These are phyloP conservation scores for Porites cylindrica DNA, from an alignment of 92 coral and sea anemone genomes.

Conservation along the genomic window DNA sequence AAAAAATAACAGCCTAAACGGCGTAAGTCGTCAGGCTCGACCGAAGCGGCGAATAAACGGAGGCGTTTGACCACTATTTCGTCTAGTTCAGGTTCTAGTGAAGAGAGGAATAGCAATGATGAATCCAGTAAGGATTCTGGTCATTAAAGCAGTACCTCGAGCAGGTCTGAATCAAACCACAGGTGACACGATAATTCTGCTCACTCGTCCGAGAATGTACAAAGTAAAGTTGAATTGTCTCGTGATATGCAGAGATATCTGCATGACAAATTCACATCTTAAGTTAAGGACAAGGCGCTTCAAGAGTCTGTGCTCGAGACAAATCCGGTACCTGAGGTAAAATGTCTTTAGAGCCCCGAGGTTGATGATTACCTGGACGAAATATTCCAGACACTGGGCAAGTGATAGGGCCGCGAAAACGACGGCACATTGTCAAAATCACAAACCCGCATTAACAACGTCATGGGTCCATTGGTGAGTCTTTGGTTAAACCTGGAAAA, in stretches of 20 bases:
- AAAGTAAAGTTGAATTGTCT: conserved; percentile 4
- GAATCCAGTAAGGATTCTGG: not conserved
- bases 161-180: not conserved
- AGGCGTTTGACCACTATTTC: too few relatives aligned
- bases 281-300: not conserved
- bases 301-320: conserved; percentile 14
- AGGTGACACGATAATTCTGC: not conserved
- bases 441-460: conserved; percentile 37
- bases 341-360: conserved; percentile 19
- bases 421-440: conserved; percentile 29
- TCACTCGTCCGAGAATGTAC: not conserved
- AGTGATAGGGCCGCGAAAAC: conserved; percentile 29
- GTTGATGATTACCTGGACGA: conserved; percentile 52
- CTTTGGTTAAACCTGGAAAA: conserved; percentile 42
- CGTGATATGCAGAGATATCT: conserved; percentile 18
- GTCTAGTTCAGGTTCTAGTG: too few relatives aligned
- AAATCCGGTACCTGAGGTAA: conserved; percentile 35
- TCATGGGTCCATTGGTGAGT: conserved; percentile 59
- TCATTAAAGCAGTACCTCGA: not conserved
- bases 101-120: too few relatives aligned
- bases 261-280: not conserved
- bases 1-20: too few relatives aligned
- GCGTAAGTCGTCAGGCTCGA: not conserved
- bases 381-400: conserved; percentile 41
- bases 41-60: too few relatives aligned